These are phyloP conservation scores for Rhinoderma darwinii DNA, from an alignment of 2,113 vertebrate genomes.

Conservation along the genomic window DNA sequence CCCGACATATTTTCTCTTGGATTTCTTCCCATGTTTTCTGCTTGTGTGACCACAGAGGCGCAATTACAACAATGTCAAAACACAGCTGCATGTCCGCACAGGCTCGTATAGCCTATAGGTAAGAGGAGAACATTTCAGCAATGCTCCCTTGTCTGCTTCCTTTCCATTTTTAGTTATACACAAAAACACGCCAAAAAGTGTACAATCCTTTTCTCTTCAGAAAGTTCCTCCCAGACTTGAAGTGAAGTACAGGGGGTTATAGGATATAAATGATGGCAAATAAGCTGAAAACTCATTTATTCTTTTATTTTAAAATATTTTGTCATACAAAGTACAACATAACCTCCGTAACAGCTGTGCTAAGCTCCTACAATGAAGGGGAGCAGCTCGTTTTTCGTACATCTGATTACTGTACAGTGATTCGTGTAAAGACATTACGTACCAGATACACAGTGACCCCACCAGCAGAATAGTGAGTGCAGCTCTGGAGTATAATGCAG, in stretches of 20 bases:
- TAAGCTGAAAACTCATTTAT: too few relatives aligned
- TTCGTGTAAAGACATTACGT: too few relatives aligned
- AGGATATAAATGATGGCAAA: too few relatives aligned
- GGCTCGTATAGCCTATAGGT: slow-evolving; percentile 64
- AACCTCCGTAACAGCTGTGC: too few relatives aligned
- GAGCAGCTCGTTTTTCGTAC: too few relatives aligned
- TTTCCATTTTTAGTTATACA: slow-evolving; percentile 65
- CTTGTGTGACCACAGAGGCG: slow-evolving; percentile 25
- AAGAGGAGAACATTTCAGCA: slow-evolving; percentile 50
- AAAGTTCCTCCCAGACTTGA: background rate
- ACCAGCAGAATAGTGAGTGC: too few relatives aligned
- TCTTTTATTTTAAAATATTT: too few relatives aligned
- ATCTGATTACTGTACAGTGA: too few relatives aligned
- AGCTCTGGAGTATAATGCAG: too few relatives aligned
- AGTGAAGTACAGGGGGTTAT: background rate
- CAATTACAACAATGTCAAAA: slow-evolving; percentile 18
- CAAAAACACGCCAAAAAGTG: background rate
- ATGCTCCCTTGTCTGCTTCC: slow-evolving; percentile 56
- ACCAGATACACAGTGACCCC: too few relatives aligned
- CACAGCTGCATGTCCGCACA: slow-evolving; percentile 61
- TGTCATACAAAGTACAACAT: too few relatives aligned
- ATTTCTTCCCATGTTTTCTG: slow-evolving; percentile 8
- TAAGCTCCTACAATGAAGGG: too few relatives aligned
- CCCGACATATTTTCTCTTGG: background rate
- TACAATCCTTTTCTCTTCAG: background rate